Conservation (phyloP, 2,113 vertebrate species). For the Sylvietta virens region DNA sequence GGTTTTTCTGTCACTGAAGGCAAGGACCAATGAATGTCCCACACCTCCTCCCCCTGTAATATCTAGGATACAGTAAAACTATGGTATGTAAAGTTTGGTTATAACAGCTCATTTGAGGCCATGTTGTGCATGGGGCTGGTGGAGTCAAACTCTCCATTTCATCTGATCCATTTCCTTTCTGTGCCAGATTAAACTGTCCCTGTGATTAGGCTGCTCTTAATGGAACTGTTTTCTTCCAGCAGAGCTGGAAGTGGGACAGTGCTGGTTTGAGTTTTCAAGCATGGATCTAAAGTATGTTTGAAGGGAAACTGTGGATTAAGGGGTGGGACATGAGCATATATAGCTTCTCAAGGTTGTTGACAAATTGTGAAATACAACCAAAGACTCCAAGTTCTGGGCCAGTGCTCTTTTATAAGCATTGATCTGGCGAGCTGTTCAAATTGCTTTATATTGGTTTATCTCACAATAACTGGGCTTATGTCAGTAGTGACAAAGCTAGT, state of each 20-base stretch:
- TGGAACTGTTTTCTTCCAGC: not conserved
- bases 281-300: not conserved
- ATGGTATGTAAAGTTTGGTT: not conserved
- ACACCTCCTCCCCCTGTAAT: not conserved
- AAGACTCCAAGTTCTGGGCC: not conserved
- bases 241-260: not conserved
- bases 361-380: not conserved
- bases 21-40: not conserved
- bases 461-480: not conserved
- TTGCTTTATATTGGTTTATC: not conserved
- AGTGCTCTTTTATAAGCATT: not conserved
- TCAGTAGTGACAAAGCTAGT: not conserved
- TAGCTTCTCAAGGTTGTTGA: not conserved
- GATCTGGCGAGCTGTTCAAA: not conserved
- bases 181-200: not conserved
- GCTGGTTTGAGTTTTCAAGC: not conserved
- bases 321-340: not conserved
- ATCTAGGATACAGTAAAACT: not conserved
- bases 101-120: not conserved
- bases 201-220: not conserved
- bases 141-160: not conserved
- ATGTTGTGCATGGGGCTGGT: not conserved
- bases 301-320: not conserved
- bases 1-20: constrained; percentile 23
- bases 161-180: not conserved